A percentile compares a stretch with the other conserved stretches of the same genome.
These are phyloP conservation scores for Sinohyriopsis cumingii DNA, from an alignment of 2,888 invertebrate species.

Conservation along the genomic window DNA sequence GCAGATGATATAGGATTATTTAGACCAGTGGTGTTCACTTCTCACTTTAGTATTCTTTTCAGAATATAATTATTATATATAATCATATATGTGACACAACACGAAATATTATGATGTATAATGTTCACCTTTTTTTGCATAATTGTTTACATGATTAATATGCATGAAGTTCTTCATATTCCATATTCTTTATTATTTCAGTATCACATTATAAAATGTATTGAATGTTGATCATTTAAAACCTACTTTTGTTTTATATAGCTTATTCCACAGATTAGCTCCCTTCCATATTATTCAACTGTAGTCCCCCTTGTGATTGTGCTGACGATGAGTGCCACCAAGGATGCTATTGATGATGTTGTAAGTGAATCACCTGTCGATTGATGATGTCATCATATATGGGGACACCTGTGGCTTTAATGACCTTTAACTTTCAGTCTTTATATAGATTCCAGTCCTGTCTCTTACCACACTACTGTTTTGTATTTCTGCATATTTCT, in stretches of 20 bases:
- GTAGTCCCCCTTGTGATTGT: constrained; percentile 96
- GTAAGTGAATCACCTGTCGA: constrained; percentile 78
- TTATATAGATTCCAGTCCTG: background rate
- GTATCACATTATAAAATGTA: constrained; percentile 3
- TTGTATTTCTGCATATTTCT: no score
- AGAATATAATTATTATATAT: no score
- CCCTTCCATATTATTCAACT: constrained; percentile 96
- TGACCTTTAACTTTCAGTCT: background rate
- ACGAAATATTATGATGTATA: no score
- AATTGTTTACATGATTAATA: no score
- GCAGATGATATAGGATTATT: no score
- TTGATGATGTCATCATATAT: no score
- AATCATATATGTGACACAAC: no score
- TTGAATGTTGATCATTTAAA: constrained; percentile 2
- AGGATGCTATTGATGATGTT: constrained; percentile 98
- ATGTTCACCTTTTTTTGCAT: no score
- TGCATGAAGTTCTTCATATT: no score
- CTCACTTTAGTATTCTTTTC: no score
- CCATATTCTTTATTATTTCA: background rate
- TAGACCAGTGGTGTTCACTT: no score
- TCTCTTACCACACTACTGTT: no score
- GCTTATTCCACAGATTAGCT: constrained; percentile 97
- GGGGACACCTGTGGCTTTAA: constrained; percentile 1
- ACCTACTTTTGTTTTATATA: constrained; percentile 55
- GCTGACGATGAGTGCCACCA: constrained; percentile 93